phyloP scores from a whole-genome alignment of 1,140 invertebrate species.

The Diprion similis region DNA sequence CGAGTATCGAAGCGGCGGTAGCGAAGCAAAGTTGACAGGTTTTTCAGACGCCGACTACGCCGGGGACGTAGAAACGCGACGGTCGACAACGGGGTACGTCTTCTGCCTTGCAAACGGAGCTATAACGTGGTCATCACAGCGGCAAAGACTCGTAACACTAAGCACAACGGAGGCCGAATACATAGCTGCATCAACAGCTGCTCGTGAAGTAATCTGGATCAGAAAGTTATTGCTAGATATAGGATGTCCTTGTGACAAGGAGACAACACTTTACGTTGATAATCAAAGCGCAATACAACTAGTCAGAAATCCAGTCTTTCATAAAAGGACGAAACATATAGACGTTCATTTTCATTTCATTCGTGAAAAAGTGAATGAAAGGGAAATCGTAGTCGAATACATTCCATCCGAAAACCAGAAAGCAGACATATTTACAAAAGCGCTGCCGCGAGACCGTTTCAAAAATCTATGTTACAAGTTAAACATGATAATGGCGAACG shows the following conservation, averaged over 20 bases:
- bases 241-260: background rate
- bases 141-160: conserved; percentile 18
- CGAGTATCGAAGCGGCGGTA: conserved; percentile 23
- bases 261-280: background rate
- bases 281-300: background rate
- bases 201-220: conserved; percentile 30
- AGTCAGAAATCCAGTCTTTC: background rate
- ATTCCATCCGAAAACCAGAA: background rate
- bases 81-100: conserved; percentile 26
- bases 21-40: conserved; percentile 32
- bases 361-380: background rate
- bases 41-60: conserved; percentile 23
- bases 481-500: background rate
- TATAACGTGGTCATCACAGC: conserved; percentile 23
- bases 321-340: background rate
- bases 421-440: background rate
- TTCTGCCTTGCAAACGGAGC: conserved; percentile 15
- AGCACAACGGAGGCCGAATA: conserved; percentile 44
- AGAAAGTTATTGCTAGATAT: background rate
- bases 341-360: background rate
- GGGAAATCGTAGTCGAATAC: background rate
- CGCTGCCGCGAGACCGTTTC: background rate
- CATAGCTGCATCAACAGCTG: conserved; percentile 22
- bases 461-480: background rate
- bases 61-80: conserved; percentile 13